Evolutionary conservation across 2,113 vertebrate genomes (phyloP).

Genomic region (Cnemophilus loriae): DNA sequence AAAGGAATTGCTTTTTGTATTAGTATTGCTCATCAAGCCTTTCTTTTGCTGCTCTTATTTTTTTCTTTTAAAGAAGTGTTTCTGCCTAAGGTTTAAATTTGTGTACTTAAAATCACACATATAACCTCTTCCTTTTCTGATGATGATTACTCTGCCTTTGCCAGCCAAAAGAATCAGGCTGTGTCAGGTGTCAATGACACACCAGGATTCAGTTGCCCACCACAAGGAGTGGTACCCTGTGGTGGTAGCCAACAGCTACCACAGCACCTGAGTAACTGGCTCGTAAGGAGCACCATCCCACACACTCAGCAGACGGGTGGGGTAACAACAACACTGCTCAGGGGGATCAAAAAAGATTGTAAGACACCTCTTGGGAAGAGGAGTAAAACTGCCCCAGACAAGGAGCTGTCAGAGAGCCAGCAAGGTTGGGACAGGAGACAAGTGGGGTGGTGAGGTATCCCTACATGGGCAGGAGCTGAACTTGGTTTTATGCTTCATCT

Average conservation of each 20-base stretch:
- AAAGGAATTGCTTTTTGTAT: not conserved
- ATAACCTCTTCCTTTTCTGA: not conserved
- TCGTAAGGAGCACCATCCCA: not conserved
- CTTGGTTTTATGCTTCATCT: not conserved
- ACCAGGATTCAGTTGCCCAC: not conserved
- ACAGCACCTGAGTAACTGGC: not conserved
- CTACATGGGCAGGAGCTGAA: not conserved
- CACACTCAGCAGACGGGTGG: rapidly evolving
- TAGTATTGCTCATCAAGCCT: not conserved
- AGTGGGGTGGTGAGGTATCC: not conserved
- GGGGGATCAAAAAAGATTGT: rapidly evolving
- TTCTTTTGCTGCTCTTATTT: not conserved
- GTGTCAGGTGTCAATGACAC: not conserved
- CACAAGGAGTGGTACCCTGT: not conserved
- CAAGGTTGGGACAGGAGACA: not conserved
- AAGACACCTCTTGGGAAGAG: not conserved
- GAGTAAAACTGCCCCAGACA: not conserved
- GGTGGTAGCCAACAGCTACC: not conserved
- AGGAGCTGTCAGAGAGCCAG: not conserved
- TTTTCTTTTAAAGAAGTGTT: not conserved
- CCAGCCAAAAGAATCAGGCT: not conserved
- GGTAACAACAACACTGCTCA: not conserved
- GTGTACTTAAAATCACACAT: not conserved
- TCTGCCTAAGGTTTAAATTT: not conserved
- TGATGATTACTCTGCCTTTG: not conserved